phyloP scores from a whole-genome alignment of 1,140 invertebrate genomes.

The Coelopa frigida region DNA sequence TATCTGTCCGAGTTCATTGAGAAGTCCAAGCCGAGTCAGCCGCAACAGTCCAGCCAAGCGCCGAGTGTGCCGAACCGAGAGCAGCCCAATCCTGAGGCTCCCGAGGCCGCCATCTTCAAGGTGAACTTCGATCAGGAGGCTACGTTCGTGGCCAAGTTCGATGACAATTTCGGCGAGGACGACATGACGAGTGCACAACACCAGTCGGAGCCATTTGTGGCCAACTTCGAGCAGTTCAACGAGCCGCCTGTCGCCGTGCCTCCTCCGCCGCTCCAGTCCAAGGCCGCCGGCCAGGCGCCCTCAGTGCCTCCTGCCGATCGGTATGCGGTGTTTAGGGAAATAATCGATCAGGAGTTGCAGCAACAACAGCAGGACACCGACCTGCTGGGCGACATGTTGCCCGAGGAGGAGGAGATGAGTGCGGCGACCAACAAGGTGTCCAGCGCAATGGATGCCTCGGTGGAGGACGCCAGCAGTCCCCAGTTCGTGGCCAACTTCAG shows the following conservation, averaged over 20 bases:
- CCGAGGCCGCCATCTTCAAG: constrained; percentile 44
- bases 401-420: constrained; percentile 4
- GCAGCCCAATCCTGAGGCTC: background rate
- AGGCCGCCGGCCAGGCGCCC: constrained; percentile 19
- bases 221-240: constrained; percentile 57
- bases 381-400: constrained; percentile 24
- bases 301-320: constrained; percentile 55
- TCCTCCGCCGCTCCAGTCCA: constrained; percentile 29
- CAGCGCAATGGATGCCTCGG: background rate
- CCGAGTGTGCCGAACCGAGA: background rate
- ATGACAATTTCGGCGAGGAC: constrained; percentile 51
- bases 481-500: constrained; percentile 7
- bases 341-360: constrained; percentile 63
- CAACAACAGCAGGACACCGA: constrained; percentile 48
- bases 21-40: constrained; percentile 30
- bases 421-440: background rate
- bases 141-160: constrained; percentile 49
- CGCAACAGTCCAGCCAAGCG: constrained; percentile 16
- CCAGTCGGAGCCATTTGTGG: constrained; percentile 44
- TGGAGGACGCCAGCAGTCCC: background rate
- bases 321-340: constrained; percentile 78
- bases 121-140: constrained; percentile 51
- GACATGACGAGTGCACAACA: constrained; percentile 10
- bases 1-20: constrained; percentile 63
- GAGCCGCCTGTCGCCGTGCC: constrained; percentile 41